phyloP scores from a whole-genome alignment of 1,140 invertebrate genomes.

The Mamestra configurata region DNA sequence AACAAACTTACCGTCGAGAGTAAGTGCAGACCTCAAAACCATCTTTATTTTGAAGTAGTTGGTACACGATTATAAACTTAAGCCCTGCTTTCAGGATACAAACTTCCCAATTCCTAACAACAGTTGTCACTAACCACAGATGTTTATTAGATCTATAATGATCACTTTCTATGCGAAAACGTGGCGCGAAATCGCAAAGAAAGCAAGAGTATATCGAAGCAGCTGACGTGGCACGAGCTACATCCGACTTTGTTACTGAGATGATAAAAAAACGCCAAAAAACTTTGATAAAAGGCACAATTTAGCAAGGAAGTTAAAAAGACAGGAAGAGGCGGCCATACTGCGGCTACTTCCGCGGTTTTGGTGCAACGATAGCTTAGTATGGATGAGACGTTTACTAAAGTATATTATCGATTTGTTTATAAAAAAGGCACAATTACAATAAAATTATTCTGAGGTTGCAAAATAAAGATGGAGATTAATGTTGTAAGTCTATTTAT shows the following conservation, averaged over 20 bases:
- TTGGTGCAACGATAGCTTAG: conserved; percentile 41
- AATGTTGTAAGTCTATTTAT: too few species aligned
- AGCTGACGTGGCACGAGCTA: conserved; percentile 70
- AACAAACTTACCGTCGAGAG: too few species aligned
- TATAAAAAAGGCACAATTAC: too few species aligned
- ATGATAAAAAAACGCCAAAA: conserved; percentile 49
- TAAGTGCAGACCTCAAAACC: too few species aligned
- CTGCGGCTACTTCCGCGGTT: conserved; percentile 84
- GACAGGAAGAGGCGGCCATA: conserved; percentile 84
- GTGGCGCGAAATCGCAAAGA: conserved; percentile 57
- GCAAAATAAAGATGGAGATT: too few species aligned
- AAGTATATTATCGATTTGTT: too few species aligned
- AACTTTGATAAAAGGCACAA: conserved; percentile 69
- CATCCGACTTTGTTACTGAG: conserved; percentile 51
- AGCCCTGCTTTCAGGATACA: background rate
- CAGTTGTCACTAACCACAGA: conserved; percentile 35
- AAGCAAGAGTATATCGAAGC: conserved; percentile 63
- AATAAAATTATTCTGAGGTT: too few species aligned
- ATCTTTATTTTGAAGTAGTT: too few species aligned
- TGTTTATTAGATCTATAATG: conserved; percentile 32
- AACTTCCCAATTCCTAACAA: background rate
- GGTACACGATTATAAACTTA: too few species aligned
- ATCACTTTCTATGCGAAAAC: conserved; percentile 50
- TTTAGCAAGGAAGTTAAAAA: conserved; percentile 77
- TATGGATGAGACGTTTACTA: conserved; percentile 61